Conservation (phyloP, 2,888 invertebrate genomes). For the Mayetiola destructor region DNA sequence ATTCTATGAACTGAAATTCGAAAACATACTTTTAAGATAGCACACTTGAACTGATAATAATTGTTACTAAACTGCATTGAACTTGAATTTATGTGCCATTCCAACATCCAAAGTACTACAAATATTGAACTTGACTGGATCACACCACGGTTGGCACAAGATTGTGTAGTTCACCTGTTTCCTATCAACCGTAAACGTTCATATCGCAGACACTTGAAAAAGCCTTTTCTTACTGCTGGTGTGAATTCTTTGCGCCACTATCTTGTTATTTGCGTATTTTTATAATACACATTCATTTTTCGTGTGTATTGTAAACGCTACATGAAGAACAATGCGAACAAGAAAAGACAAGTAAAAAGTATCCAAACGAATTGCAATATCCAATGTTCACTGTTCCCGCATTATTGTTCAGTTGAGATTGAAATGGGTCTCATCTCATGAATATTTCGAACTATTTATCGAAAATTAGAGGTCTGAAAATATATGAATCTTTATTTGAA, state of each 20-base stretch:
- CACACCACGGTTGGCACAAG: constrained; percentile 36
- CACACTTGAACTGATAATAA: background rate
- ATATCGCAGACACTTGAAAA: background rate
- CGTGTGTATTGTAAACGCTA: background rate
- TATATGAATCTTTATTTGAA: too few relatives aligned
- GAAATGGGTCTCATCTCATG: too few relatives aligned
- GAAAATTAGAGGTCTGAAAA: too few relatives aligned
- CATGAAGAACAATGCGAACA: too few relatives aligned
- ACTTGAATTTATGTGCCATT: background rate
- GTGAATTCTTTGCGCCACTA: background rate
- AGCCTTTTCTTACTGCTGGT: background rate
- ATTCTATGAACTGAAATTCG: background rate
- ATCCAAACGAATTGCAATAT: background rate
- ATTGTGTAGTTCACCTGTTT: constrained; percentile 38
- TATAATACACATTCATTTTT: background rate
- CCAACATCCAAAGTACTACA: background rate
- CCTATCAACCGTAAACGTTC: constrained; percentile 32
- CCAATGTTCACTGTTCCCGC: too few relatives aligned
- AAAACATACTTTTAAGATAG: background rate
- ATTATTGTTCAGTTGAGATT: too few relatives aligned
- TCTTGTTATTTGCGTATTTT: background rate
- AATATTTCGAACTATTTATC: too few relatives aligned
- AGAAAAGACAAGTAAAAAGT: too few relatives aligned
- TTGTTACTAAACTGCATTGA: background rate
- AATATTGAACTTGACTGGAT: constrained; percentile 30